phyloP scores from a whole-genome alignment of 1,140 invertebrate genomes.

The Goniozus legneri region DNA sequence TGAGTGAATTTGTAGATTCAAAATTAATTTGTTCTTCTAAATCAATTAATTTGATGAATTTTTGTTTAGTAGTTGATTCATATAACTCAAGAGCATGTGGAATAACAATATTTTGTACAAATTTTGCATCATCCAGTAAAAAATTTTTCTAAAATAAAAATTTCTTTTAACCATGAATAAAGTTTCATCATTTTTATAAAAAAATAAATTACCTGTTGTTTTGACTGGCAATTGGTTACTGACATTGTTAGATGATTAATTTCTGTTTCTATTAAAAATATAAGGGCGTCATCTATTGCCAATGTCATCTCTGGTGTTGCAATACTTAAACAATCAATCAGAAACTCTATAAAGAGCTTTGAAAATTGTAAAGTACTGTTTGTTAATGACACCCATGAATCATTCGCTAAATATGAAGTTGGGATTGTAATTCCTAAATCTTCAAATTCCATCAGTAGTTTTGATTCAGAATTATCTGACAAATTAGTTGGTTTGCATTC shows the following conservation, averaged over 20 bases:
- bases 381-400: constrained; percentile 68
- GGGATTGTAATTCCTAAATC: constrained; percentile 47
- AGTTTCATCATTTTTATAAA: too few relatives aligned
- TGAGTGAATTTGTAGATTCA: constrained; percentile 19
- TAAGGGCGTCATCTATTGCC: constrained; percentile 62
- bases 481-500: constrained; percentile 70
- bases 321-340: constrained; percentile 68
- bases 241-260: constrained; percentile 62
- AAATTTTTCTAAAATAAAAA: constrained; percentile 39
- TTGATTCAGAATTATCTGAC: constrained; percentile 54
- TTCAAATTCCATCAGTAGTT: constrained; percentile 52
- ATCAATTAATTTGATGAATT: constrained; percentile 37
- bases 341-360: constrained; percentile 63
- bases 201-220: constrained; percentile 60
- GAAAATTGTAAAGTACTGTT: constrained; percentile 69
- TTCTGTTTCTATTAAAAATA: constrained; percentile 65
- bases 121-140: constrained; percentile 42
- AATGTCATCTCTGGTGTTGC: constrained; percentile 62
- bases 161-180: too few relatives aligned
- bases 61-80: constrained; percentile 40
- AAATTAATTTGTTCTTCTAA: constrained; percentile 42
- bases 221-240: constrained; percentile 57
- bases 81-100: constrained; percentile 42
- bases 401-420: constrained; percentile 51
- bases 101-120: constrained; percentile 42